Base-by-base conservation (phyloP, 2,888 invertebrate genomes). In the Chrysina gloriosa region DNA sequence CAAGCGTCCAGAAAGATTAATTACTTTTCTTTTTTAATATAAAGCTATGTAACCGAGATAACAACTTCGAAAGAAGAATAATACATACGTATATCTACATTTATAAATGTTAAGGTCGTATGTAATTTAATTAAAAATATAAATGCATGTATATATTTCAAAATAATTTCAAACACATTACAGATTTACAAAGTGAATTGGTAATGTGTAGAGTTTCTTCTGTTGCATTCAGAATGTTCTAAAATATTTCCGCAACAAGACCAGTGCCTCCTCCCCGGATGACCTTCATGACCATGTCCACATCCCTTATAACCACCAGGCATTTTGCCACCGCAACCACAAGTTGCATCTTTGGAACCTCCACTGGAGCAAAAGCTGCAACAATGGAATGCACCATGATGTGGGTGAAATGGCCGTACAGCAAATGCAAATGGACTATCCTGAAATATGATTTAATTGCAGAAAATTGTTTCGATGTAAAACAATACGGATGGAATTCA, bases 351-450 rank as follows among this genome's bases (percentile, higher is more conserved):
- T 72, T 90, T 89, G 71, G 85, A 88, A 1, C 93, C 93, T 6
- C 90, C 90, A 70, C 92, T 91, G 0, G 94, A 93, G 78, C 93
- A 94, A 82, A 93, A 93, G 23, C 91, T 87, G 79, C 93, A 94
- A 78, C 93, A 94, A 81, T 93, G 93, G 84, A 86, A 93, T 74
- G 89, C 87, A 0, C 93, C 94, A 52, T 84, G 84, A 80, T 93
- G 93, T 0, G 88, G 86, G 54, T 87, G 85, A 36, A 88, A 83
- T 2, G 87, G 87, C n/a, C 90, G 86, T 0, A 89, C 90, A 23
- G 85, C 84, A 63, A 91, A 86, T 1, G 86, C 84, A 78, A 89
- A 90, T 3, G 92, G 92, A 78, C 90, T 91, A 58, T 89, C 90
- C 90, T 91, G 80, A 36, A 78, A 78, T 72, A 65, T 25, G 9